A percentile compares a stretch with the other conserved stretches of the same genome.
Conservation (phyloP, 2,888 invertebrate genomes). For the Lycia hirtaria region DNA sequence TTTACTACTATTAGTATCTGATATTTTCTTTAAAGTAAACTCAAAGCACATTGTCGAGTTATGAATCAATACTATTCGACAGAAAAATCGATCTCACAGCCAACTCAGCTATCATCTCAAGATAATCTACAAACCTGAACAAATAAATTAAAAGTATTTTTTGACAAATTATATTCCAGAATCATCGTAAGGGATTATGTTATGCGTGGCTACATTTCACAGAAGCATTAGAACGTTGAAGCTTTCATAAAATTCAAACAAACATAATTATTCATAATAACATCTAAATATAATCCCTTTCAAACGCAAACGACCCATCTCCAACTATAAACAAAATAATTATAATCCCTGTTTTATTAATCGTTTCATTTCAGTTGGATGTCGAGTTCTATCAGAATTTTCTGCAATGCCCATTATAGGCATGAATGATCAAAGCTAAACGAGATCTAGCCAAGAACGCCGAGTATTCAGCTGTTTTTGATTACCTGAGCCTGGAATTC, state of each 20-base stretch:
- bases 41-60: too few species aligned
- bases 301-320: neutral
- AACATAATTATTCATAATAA: neutral
- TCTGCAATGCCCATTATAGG: constrained; percentile 17
- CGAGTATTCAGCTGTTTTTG: constrained; percentile 26
- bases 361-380: constrained; percentile 13
- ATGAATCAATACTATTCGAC: too few species aligned
- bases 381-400: constrained; percentile 12
- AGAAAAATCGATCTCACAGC: too few species aligned
- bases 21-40: too few species aligned
- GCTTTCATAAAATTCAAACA: neutral
- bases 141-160: too few species aligned
- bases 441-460: constrained; percentile 14
- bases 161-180: too few species aligned
- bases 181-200: too few species aligned
- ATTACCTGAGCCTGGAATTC: constrained; percentile 28
- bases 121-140: too few species aligned
- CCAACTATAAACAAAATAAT: constrained; percentile 9
- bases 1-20: too few species aligned
- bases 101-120: too few species aligned
- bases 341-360: constrained; percentile 16
- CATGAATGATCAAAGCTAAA: constrained; percentile 24
- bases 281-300: constrained; percentile 1
- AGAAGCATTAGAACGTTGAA: neutral
- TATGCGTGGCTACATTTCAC: too few species aligned